Conservation (phyloP, 2,113 vertebrate species). For the Rhabdornis inornatus region DNA sequence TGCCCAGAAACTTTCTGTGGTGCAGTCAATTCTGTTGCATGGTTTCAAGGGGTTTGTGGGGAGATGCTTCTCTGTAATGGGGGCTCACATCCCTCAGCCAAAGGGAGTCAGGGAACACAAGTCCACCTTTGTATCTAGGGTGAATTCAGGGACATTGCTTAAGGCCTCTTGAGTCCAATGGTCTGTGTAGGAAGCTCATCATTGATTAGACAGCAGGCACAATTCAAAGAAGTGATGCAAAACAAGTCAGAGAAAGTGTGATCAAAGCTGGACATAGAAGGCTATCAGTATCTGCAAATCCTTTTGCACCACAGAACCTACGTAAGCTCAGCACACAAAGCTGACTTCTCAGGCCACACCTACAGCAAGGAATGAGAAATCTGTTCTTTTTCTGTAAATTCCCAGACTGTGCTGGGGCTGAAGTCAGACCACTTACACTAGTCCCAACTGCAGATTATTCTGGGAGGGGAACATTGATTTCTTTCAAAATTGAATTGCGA, state of each 20-base stretch:
- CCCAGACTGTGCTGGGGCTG: not conserved
- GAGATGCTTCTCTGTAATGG: not conserved
- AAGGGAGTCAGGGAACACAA: not conserved
- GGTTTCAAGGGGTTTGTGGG: not conserved
- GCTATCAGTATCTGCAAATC: not conserved
- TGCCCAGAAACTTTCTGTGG: not conserved
- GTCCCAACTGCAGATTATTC: not conserved
- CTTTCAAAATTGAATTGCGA: not conserved
- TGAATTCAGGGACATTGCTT: not conserved
- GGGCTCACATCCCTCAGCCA: not conserved
- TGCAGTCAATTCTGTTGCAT: not conserved
- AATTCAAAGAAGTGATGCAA: not conserved
- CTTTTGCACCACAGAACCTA: not conserved
- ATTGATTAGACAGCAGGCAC: not conserved
- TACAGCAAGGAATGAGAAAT: not conserved
- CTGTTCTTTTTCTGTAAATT: not conserved
- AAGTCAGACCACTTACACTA: not conserved
- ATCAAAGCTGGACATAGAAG: not conserved
- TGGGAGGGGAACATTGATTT: not conserved
- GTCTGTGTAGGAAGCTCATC: not conserved
- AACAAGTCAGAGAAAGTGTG: not conserved
- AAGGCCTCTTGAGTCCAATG: not conserved
- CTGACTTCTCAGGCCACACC: not conserved
- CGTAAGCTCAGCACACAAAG: not conserved
- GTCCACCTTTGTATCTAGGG: accelerated